Evolutionary conservation across 2,888 invertebrate genomes (phyloP).

Genomic region (Troides oblongomaculatus): DNA sequence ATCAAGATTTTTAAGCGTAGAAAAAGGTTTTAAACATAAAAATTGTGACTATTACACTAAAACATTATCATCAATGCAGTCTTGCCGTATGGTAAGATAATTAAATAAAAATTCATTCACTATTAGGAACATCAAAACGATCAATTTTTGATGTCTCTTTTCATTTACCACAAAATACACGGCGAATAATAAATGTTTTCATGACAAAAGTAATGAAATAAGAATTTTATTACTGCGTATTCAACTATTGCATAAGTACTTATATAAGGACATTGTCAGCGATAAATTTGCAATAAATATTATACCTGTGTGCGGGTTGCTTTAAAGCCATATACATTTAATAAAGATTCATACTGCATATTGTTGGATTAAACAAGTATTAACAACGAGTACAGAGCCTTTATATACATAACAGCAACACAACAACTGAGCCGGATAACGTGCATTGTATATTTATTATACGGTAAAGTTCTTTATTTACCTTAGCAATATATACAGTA

Average conservation of each 20-base stretch:
- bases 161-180: not conserved
- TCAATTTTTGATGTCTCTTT: not conserved
- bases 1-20: too few species aligned
- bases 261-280: constrained; percentile 5
- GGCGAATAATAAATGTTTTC: not conserved
- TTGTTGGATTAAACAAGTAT: not conserved
- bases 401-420: not conserved
- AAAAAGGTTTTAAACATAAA: too few species aligned
- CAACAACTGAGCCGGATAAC: not conserved
- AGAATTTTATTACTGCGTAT: not conserved
- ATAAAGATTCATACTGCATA: constrained; percentile 1
- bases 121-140: too few species aligned
- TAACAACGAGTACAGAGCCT: not conserved
- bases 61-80: too few species aligned
- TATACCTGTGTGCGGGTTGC: constrained; percentile 7
- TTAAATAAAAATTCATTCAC: too few species aligned
- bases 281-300: constrained; percentile 19
- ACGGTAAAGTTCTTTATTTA: not conserved
- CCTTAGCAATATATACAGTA: not conserved
- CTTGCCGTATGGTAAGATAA: too few species aligned
- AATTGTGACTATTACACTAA: too few species aligned
- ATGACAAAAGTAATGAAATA: not conserved
- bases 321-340: constrained; percentile 4
- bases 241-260: not conserved
- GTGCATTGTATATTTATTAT: not conserved